Evolutionary conservation across 2,888 invertebrate genomes (phyloP).

Genomic region (Caenorhabditis angaria): DNA sequence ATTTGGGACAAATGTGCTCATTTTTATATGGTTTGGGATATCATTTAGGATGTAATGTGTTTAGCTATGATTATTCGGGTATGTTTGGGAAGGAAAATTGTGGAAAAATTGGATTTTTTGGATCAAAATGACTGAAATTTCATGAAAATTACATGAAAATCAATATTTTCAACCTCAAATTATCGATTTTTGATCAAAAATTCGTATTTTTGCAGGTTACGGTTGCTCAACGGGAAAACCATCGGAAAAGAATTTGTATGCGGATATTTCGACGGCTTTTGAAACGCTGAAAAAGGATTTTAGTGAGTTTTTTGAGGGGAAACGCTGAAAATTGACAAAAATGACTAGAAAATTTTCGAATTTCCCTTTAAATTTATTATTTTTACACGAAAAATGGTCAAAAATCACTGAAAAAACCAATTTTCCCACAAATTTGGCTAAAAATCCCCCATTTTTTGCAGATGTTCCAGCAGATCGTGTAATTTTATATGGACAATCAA

Average conservation of each 20-base stretch:
- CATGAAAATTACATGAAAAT: too few relatives aligned
- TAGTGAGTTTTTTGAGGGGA: conserved; percentile 38
- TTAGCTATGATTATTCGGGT: conserved; percentile 82
- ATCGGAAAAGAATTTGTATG: conserved; percentile 95
- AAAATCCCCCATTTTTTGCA: conserved; percentile 19
- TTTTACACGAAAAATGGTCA: conserved; percentile 1
- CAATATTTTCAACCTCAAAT: too few relatives aligned
- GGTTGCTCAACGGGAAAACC: conserved; percentile 83
- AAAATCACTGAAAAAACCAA: too few relatives aligned
- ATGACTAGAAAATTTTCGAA: background rate
- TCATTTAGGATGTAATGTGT: conserved; percentile 81
- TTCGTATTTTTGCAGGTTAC: conserved; percentile 54
- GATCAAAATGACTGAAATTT: too few relatives aligned
- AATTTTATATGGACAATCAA: conserved; percentile 96
- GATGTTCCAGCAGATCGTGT: conserved; percentile 92
- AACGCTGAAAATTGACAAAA: too few relatives aligned
- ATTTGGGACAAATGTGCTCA: conserved; percentile 97
- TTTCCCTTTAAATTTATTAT: too few relatives aligned
- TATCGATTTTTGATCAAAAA: too few relatives aligned
- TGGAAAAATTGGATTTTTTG: too few relatives aligned
- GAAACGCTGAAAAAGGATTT: conserved; percentile 57
- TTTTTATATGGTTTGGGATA: conserved; percentile 91
- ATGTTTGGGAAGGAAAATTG: too few relatives aligned
- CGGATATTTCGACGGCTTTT: conserved; percentile 88
- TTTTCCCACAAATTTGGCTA: conserved; percentile 1